Percentiles rank a stretch among this genome's conserved stretches.
phyloP scores from a whole-genome alignment of 2,888 invertebrate genomes.

The Thera britannica region DNA sequence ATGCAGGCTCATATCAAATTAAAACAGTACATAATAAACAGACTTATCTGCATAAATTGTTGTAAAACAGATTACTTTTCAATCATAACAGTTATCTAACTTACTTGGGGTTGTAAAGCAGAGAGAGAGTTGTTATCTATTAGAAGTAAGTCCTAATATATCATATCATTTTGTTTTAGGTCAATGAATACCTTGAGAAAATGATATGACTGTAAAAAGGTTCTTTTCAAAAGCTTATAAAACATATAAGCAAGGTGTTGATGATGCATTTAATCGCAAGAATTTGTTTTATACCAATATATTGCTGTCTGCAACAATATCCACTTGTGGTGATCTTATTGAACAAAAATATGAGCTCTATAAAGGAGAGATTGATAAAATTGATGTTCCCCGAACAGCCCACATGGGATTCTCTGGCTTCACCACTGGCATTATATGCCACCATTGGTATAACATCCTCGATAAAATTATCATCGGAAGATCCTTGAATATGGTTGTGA shows the following conservation, averaged over 20 bases:
- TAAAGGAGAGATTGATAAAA: slow-evolving; percentile 80
- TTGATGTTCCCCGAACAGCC: slow-evolving; percentile 86
- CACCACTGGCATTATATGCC: slow-evolving; percentile 91
- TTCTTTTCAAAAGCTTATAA: slow-evolving; percentile 58
- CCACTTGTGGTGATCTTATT: slow-evolving; percentile 91
- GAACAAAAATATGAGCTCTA: slow-evolving; percentile 92
- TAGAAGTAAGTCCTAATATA: slow-evolving; percentile 18
- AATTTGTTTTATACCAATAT: slow-evolving; percentile 92
- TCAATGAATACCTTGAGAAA: slow-evolving; percentile 34
- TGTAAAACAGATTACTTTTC: slow-evolving; percentile 47
- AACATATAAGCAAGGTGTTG: slow-evolving; percentile 53
- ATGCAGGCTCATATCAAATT: neutral
- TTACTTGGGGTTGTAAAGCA: no score
- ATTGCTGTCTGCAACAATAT: slow-evolving; percentile 89
- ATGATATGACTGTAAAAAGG: slow-evolving; percentile 61
- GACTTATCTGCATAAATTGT: slow-evolving; percentile 32
- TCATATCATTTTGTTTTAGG: slow-evolving; percentile 61
- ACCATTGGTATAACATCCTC: slow-evolving; percentile 93
- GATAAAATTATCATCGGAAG: slow-evolving; percentile 90
- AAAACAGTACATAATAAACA: neutral
- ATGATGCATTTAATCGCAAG: slow-evolving; percentile 84
- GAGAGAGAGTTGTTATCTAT: no score
- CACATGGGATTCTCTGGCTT: slow-evolving; percentile 92
- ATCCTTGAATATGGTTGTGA: slow-evolving; percentile 86
- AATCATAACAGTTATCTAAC: no score